These are phyloP conservation scores for Sitobion miscanthi DNA, from an alignment of 1,140 invertebrate genomes.

Conservation along the genomic window DNA sequence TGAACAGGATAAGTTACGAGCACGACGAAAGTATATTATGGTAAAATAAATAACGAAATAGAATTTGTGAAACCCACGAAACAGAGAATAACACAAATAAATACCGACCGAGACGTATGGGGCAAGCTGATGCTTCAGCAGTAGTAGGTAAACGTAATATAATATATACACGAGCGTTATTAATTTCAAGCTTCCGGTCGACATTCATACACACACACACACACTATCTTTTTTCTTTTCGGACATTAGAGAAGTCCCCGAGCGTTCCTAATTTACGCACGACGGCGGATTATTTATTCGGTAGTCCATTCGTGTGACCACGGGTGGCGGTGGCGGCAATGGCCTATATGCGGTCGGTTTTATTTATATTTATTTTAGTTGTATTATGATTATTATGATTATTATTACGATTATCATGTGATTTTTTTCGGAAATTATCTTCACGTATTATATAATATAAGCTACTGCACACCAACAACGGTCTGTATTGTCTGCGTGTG, in stretches of 20 bases:
- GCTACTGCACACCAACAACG: not conserved
- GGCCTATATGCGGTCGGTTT: constrained; percentile 30
- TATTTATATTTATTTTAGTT: constrained; percentile 20
- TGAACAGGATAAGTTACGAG: constrained; percentile 23
- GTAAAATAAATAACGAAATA: constrained; percentile 25
- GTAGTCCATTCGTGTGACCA: constrained; percentile 21
- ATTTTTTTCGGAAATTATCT: constrained; percentile 28
- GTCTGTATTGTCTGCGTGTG: not conserved
- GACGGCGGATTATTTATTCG: constrained; percentile 43
- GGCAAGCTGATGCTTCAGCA: not conserved
- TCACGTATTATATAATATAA: not conserved
- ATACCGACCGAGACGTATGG: constrained; percentile 6
- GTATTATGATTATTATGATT: constrained; percentile 18
- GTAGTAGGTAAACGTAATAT: constrained; percentile 7
- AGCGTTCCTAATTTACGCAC: constrained; percentile 31
- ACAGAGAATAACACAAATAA: constrained; percentile 5
- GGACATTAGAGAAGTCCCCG: not conserved
- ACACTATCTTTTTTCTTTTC: not conserved
- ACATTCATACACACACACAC: not conserved
- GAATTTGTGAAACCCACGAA: not conserved
- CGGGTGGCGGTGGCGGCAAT: constrained; percentile 20
- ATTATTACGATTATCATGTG: constrained; percentile 26
- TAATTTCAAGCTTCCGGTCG: constrained; percentile 34
- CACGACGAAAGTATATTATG: constrained; percentile 12
- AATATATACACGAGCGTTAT: constrained; percentile 34